Conservation (phyloP, 2,888 invertebrate genomes). For the Cryptocheilus praepositus region DNA sequence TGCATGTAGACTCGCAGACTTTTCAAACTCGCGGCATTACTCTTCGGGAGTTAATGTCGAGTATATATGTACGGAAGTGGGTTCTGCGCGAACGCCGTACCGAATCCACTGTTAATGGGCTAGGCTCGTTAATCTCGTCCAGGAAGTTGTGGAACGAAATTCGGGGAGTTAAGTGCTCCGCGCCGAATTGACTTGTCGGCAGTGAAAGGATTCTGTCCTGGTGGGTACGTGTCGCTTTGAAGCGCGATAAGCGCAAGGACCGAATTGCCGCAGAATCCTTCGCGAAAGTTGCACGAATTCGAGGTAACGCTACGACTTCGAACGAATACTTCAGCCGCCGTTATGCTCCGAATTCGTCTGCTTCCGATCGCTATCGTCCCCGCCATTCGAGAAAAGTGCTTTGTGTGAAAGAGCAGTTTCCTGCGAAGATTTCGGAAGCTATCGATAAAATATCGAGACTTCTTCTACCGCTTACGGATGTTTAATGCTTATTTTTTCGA, state of each 20-base stretch:
- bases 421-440: no score
- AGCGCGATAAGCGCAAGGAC: constrained; percentile 15
- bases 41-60: constrained; percentile 42
- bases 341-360: no score
- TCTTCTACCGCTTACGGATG: no score
- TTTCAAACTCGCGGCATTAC: constrained; percentile 49
- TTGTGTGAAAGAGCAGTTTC: no score
- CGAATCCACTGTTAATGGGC: constrained; percentile 39
- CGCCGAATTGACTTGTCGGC: constrained; percentile 3
- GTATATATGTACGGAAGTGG: constrained; percentile 18
- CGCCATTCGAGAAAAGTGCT: no score
- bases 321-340: not conserved
- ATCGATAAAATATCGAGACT: no score
- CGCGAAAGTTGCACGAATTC: constrained; percentile 10
- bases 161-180: constrained; percentile 2
- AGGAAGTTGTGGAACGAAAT: constrained; percentile 41
- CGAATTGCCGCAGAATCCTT: constrained; percentile 22
- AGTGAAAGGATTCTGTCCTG: not conserved
- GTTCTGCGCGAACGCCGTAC: constrained; percentile 34
- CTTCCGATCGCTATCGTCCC: no score
- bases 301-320: not conserved
- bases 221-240: constrained; percentile 5
- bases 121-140: constrained; percentile 54
- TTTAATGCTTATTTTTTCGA: no score
- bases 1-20: constrained; percentile 50